These are phyloP conservation scores for Sesia bembeciformis DNA, from an alignment of 2,888 invertebrate genomes.

Conservation along the genomic window DNA sequence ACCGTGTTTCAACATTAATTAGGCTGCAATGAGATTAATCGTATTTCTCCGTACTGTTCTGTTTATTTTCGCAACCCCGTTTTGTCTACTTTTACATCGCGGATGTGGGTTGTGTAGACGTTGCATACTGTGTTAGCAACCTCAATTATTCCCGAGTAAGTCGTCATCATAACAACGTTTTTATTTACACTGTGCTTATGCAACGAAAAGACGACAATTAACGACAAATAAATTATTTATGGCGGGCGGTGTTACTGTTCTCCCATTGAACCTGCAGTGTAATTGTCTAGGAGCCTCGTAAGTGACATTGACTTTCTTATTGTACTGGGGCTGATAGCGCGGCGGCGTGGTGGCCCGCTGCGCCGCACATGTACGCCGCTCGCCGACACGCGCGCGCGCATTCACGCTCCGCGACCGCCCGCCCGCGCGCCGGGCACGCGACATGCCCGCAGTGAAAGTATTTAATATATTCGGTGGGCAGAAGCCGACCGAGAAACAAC, in stretches of 20 bases:
- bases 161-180: neutral
- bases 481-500: slow-evolving; percentile 65
- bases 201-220: slow-evolving; percentile 21
- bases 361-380: slow-evolving; percentile 58
- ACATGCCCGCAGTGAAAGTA: slow-evolving; percentile 73
- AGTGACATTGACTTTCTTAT: slow-evolving; percentile 70
- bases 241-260: neutral
- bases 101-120: slow-evolving; percentile 9
- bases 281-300: slow-evolving; percentile 32
- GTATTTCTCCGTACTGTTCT: slow-evolving; percentile 31
- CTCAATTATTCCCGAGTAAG: neutral
- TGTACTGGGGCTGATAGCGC: slow-evolving; percentile 45
- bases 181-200: slow-evolving; percentile 21
- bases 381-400: slow-evolving; percentile 66
- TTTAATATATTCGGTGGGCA: slow-evolving; percentile 71
- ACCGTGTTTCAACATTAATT: slow-evolving; percentile 50
- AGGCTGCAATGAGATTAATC: slow-evolving; percentile 24
- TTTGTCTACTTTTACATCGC: slow-evolving; percentile 1
- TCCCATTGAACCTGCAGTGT: slow-evolving; percentile 14
- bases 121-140: neutral
- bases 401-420: slow-evolving; percentile 52
- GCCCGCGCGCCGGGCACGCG: slow-evolving; percentile 57
- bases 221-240: neutral
- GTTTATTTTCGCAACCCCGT: slow-evolving; percentile 41
- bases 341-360: slow-evolving; percentile 13